Base-by-base conservation (phyloP, 1,140 invertebrate species). In the Papilio helenus region DNA sequence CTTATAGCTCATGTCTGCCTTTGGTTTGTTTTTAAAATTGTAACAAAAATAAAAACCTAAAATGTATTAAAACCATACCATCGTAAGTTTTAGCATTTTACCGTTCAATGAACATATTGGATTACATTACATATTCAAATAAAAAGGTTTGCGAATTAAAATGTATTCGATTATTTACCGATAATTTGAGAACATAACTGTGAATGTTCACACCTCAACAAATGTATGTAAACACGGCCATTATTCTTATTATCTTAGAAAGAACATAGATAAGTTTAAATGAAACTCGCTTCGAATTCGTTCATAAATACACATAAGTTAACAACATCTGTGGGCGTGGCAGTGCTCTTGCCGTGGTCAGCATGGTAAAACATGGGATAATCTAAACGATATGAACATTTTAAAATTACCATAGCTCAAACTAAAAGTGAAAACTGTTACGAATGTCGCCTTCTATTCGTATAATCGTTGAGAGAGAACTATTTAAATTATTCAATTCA, bases 401-500 rank as follows among this genome's bases (percentile, higher is more conserved):
- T 39, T 39, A 8, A 39, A 39, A 39, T 39, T 39, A 39, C 34
- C 34, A 39, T 39, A 39, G 34, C 34, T 39, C 7, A 61, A 61
- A 26, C 3, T 61, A 23, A 34, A 29, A 16, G 58, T 68, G 10
- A 68, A 26, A 68, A 16, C 61, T 34, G 26, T 65, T 68, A 74
- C 49, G 10, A 34, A n/a, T 74, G 20, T 74, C 72, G 23, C n/a
- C 72, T 74, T 51, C 72, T 23, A 51, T 44, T 23, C 44, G 10
- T 26, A n/a, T n/a, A 26, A 8, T 23, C 39, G 34, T 42, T 46
- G n/a, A n/a, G 3, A 72, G n/a, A 39, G n/a, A 26, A 73, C 12
- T 29, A 51, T 26, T 46, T 26, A 16, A 44, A 73, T 20, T 8
- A 72, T 44, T 73, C 49, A 12, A 73, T n/a, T n/a, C n/a, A 23